Base-by-base conservation (phyloP, 2,113 vertebrate genomes). In the Ictalurus punctatus region DNA sequence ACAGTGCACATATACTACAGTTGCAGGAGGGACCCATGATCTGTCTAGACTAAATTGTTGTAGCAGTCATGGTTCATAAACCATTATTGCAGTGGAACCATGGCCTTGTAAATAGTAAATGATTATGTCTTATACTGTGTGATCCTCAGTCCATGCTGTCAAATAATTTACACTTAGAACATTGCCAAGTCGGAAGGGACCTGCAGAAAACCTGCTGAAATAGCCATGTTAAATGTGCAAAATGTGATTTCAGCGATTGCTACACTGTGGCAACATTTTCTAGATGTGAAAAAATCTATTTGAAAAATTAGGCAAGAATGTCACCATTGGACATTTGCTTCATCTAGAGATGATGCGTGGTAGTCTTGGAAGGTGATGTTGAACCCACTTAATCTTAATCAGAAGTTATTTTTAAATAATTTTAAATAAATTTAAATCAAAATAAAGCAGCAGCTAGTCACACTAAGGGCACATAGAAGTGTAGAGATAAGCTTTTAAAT, bases 1-100 rank as follows among this genome's bases (percentile, higher is more conserved):
- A 54, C 30, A 71, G 48, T 83, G 23, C 34, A 61, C 80, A 58
- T 63, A 37, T 58, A 87, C 8, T 63, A 56, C 34, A 86, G 86
- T 87, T 85, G 65, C 58, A 83, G 76, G 65, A 67, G 48, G 37
- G 82, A 76, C 56, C 61, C 8, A 87, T 80, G 80, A 90, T 87
- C 52, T 82, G 71, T 89, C 73, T 59, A 59, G 54, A 61, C 30
- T 73, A 79, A 91, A 73, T 23, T 61, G 73, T 78, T 89, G 74
- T 89, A 84, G 80, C 61, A 89, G 85, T 79, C 90, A 89, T n/a
- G 54, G 52, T 89, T 91, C 85, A 69, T 88, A 84, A 81, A 78
- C 30, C 76, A 25, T 87, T 65, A 84, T 83, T 69, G 85, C 87
- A 89, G 87, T 71, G 80, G 87, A 89, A 83, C 59, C 65, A 48